Evolutionary conservation across 92 coral and sea anemone species (phyloP), one percentile per base, ranked within the genome.

Genomic region (Diadumene lineata): DNA sequence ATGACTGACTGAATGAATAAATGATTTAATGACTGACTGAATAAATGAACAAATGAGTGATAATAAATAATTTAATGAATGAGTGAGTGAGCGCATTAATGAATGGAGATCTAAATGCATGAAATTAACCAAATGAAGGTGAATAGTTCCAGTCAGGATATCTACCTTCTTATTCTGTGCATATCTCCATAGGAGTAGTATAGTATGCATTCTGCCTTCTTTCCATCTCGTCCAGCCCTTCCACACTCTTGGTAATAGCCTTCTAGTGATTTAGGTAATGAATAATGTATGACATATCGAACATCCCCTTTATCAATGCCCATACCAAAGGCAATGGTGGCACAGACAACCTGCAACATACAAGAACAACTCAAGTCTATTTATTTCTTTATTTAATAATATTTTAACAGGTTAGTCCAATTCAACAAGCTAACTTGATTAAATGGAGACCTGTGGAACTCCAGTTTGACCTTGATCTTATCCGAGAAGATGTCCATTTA

Each of bases 231-330:
- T 24, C 98, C 98, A 10, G 98, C 98, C 38, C 98, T 85, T n/a
- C 98, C 98, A 66, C 98, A 91, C 64, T 94, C 98, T 82, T 94
- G 98, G 70, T 91, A 94, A 73, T 94, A 94, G 0, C 98, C 98
- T 69, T 94, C 98, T 19, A 94, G 85, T 8, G 98, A 94, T 81
- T 94, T 94, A 60, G 98, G 97, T 97, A 94, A 75, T 11, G 98
- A 88, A 72, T 83, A 88, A 53, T 94, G 98, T 56, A 94, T 86
- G 2, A 94, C 97, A 62, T 85, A 94, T 22, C 98, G 78, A 1
- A 94, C 98, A 48, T 90, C 87, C 10, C 92, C 92, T 79, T 94
- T 94, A 64, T 94, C 98, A 19, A 94, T 94, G 7, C 98, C 98
- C 98, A 94, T 94, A 4, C 98, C 98, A 73, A 94, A 94, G 1